Base-by-base conservation (phyloP, 2,113 vertebrate species). In the Scopus umbretta region DNA sequence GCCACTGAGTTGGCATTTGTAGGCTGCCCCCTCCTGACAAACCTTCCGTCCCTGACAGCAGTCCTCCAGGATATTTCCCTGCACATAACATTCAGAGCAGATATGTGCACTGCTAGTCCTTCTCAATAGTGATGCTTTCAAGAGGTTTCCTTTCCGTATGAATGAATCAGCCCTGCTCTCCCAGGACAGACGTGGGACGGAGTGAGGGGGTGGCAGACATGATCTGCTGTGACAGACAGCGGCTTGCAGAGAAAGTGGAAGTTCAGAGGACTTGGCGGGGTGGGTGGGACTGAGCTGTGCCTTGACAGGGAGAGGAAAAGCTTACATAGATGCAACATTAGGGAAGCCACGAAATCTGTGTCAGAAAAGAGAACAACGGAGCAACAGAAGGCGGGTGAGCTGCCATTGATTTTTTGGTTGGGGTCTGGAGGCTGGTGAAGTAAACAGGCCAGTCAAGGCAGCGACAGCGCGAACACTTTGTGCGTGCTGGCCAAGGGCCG, bases 81-180 rank as follows among this genome's bases (percentile, higher is more conserved):
- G 85, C 47, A 2, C 2, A 5, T 21, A 70, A 19, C 68, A 79
- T 13, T 9, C 43, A 23, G 34, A 43, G n/a, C 8, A 63, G n/a
- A 19, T 11, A 7, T 7, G 55, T 3, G 82, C 40, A 8, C 61
- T 42, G 62, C 53, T 18, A 16, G 36, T 11, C 67, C 76, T 40
- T 88, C 94, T 91, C 72, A 85, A 30, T 29, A 88, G 94, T 3
- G 42, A 72, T 15, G 96, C 63, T 82, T 90, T 72, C 9, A 30
- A 92, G 74, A 89, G 90, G 52, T 67, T 91, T 90, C 96, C 95
- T 97, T 25, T 96, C 47, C 16, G 63, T 90, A 83, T 96, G 97
- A 97, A 98, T 98, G 96, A 98, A 96, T 97, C 96, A 97, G 95
- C 92, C 45, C 62, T 36, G 85, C 84, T 96, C 88, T 96, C 93